These are phyloP conservation scores for Scomber scombrus DNA, from an alignment of 2,113 vertebrate genomes.

Conservation along the genomic window DNA sequence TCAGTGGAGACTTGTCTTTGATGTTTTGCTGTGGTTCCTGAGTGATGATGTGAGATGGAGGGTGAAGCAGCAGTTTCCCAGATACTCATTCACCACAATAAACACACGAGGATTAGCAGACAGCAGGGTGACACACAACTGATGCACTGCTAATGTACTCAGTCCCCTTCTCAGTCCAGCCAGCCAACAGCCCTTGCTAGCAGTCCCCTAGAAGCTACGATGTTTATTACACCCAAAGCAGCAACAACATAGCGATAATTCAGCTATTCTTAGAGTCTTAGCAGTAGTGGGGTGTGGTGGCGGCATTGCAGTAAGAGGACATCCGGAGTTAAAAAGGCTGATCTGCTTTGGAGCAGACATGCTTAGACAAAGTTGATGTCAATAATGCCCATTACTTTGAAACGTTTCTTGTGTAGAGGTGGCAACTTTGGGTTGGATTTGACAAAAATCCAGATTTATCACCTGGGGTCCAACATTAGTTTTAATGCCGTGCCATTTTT, in stretches of 20 bases:
- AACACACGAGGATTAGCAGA: conserved; percentile 19
- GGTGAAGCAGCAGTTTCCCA: conserved; percentile 32
- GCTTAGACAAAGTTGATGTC: too few species aligned
- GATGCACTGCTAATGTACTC: neutral
- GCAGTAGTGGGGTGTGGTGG: neutral
- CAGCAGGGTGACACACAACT: conserved; percentile 38
- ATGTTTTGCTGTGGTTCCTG: conserved; percentile 52
- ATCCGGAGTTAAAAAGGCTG: too few species aligned
- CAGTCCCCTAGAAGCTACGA: neutral
- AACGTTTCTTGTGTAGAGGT: too few species aligned
- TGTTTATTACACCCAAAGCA: neutral
- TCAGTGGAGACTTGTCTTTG: conserved; percentile 56
- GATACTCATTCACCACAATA: conserved; percentile 42
- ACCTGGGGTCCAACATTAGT: too few species aligned
- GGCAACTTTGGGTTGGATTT: too few species aligned
- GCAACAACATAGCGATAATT: neutral
- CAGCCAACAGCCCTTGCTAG: neutral
- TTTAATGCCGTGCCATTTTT: too few species aligned
- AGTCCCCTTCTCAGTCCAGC: neutral
- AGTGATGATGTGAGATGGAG: conserved; percentile 59
- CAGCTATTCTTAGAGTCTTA: neutral
- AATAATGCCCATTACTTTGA: too few species aligned
- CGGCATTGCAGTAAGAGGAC: too few species aligned
- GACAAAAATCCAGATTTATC: too few species aligned
- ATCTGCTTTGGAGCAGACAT: too few species aligned